Evolutionary conservation across 2,113 vertebrate species (phyloP), one percentile per base, ranked within the genome.

Genomic region (Misgurnus mizolepis): DNA sequence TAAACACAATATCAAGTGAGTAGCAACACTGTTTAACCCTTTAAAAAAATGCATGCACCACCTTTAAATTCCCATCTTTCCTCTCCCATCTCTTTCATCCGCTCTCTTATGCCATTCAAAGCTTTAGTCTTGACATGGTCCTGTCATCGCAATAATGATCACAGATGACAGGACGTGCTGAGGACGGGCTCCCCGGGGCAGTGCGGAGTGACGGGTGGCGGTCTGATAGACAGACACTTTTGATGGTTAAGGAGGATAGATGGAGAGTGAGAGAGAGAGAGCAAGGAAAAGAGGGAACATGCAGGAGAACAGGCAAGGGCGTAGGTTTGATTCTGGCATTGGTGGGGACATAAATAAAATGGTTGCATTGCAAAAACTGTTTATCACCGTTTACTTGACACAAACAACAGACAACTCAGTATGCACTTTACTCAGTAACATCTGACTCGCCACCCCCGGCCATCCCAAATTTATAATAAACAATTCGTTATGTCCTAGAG

Each of bases 121-220:
- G 62, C 53, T 67, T 69, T 53, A 50, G 65, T 27, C 62, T 1
- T 73, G 34, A 71, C 67, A 12, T 22, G 17, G 14, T 22, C 22
- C 64, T 64, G 67, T 73, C 62, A 55, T n/a, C 47, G 12, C 15
- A 60, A 70, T 45, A 70, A 74, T 78, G 79, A 72, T 71, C 18
- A 61, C 18, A 60, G 68, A 81, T 60, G 69, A 79, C 55, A 73
- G 56, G 70, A 6, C 41, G 41, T 58, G 72, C 64, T 58, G 65
- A 75, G 64, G 67, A 66, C 67, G 43, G 74, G 74, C 43, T 78
- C 60, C 49, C 56, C 17, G 39, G 22, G 74, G 80, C 56, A 6
- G n/a, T 39, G 71, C 11, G 9, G 68, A 27, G 47, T 43, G 40
- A 64, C 53, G 17, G 53, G 60, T 6, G 17, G 56, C 55, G 56